A percentile compares a stretch with the other conserved stretches of the same genome.
These are phyloP conservation scores for Ectropis grisescens DNA, from an alignment of 1,140 invertebrate species.

Conservation along the genomic window DNA sequence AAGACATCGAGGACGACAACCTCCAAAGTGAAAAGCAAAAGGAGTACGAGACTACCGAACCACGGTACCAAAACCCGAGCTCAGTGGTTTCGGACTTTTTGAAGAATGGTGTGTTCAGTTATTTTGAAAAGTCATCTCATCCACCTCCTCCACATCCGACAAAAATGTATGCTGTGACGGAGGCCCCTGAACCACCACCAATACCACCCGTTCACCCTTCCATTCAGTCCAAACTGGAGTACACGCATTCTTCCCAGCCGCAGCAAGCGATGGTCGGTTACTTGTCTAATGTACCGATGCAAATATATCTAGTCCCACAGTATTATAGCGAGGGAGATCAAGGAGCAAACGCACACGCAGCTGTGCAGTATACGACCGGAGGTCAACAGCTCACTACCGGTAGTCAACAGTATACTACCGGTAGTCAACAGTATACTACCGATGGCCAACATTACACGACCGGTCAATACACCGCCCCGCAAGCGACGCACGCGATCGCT, in stretches of 20 bases:
- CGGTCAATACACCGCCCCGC: background rate
- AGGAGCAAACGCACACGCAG: constrained; percentile 13
- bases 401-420: too few species aligned
- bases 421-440: too few species aligned
- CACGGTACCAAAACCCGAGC: constrained; percentile 13
- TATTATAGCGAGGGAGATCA: constrained; percentile 43
- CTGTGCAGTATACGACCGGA: constrained; percentile 22
- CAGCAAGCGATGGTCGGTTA: constrained; percentile 48
- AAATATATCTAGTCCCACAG: constrained; percentile 55
- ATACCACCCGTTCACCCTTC: constrained; percentile 1
- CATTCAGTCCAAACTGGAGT: constrained; percentile 26
- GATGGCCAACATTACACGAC: too few species aligned
- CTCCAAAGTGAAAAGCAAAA: constrained; percentile 58
- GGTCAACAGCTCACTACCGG: too few species aligned
- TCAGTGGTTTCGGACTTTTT: constrained; percentile 33
- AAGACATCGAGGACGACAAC: constrained; percentile 68
- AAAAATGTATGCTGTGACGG: constrained; percentile 50
- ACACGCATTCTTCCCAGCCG: constrained; percentile 16
- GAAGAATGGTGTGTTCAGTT: constrained; percentile 37
- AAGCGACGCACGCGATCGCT: constrained; percentile 1
- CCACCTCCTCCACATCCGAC: constrained; percentile 24
- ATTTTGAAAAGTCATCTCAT: constrained; percentile 27
- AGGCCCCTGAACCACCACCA: constrained; percentile 32
- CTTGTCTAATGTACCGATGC: constrained; percentile 54
- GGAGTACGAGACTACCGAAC: constrained; percentile 13